A percentile compares a stretch with the other conserved stretches of the same genome.
These are phyloP conservation scores for Spodoptera frugiperda DNA, from an alignment of 1,140 invertebrate species.

Conservation along the genomic window DNA sequence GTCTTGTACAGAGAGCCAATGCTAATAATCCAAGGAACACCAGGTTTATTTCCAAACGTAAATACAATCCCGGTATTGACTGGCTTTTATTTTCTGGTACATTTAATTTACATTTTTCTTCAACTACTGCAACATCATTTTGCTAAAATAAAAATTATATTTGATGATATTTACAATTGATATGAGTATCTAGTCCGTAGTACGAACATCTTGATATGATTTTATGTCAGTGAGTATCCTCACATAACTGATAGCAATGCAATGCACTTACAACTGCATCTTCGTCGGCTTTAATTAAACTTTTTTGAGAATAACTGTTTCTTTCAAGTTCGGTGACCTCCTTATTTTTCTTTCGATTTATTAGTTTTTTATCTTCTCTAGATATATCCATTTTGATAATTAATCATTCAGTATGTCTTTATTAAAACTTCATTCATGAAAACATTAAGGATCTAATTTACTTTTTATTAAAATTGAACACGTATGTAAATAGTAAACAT, in stretches of 20 bases:
- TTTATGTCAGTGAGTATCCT: background rate
- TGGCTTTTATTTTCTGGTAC: slow-evolving; percentile 41
- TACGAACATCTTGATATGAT: background rate
- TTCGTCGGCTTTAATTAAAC: slow-evolving; percentile 52
- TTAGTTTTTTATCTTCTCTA: slow-evolving; percentile 23
- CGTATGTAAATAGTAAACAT: background rate
- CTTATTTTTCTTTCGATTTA: slow-evolving; percentile 64
- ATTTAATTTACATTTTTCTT: background rate
- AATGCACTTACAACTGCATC: slow-evolving; percentile 60
- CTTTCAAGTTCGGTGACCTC: slow-evolving; percentile 69
- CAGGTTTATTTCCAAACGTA: slow-evolving; percentile 92
- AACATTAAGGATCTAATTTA: background rate
- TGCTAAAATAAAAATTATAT: background rate
- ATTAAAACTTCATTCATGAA: background rate
- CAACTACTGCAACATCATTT: background rate
- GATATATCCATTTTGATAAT: slow-evolving; percentile 7
- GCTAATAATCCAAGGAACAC: slow-evolving; percentile 91
- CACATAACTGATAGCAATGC: no score
- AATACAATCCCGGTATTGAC: slow-evolving; percentile 75
- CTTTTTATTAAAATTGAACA: background rate
- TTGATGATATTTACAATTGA: background rate
- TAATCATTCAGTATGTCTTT: background rate
- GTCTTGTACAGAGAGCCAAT: slow-evolving; percentile 90
- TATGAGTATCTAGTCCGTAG: no score
- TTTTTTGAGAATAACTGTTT: slow-evolving; percentile 57